These are phyloP conservation scores for Drosophila histrio DNA, from an alignment of 2,888 invertebrate genomes.

Conservation along the genomic window DNA sequence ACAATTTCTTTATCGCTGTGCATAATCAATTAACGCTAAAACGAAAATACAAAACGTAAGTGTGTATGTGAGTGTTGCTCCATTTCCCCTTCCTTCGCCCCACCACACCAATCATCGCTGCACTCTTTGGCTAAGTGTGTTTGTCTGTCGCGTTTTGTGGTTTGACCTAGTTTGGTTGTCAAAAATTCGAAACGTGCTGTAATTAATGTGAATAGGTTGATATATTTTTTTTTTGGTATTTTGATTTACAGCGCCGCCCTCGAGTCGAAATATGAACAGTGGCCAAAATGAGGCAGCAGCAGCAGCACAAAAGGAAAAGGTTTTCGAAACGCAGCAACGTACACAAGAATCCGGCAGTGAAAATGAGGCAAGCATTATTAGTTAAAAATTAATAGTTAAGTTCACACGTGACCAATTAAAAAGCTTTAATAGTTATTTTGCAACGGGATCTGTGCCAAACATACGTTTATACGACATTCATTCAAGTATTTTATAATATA, in stretches of 20 bases:
- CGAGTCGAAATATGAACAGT: constrained; percentile 81
- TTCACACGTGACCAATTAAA: neutral
- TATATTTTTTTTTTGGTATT: constrained; percentile 20
- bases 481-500: neutral
- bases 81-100: constrained; percentile 9
- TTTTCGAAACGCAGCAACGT: constrained; percentile 78
- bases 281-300: constrained; percentile 80
- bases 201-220: constrained; percentile 45
- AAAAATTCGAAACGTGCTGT: constrained; percentile 52
- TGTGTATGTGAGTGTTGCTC: constrained; percentile 17
- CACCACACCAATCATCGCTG: constrained; percentile 6
- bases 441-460: neutral
- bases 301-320: constrained; percentile 78
- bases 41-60: constrained; percentile 52
- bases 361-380: constrained; percentile 75
- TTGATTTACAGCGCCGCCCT: constrained; percentile 33
- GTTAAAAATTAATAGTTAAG: neutral
- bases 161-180: constrained; percentile 70
- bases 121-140: constrained; percentile 19
- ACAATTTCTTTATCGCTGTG: constrained; percentile 45
- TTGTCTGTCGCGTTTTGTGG: constrained; percentile 51
- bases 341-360: constrained; percentile 81
- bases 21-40: constrained; percentile 52
- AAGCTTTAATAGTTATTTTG: neutral
- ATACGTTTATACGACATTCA: neutral